Base-by-base conservation (phyloP, 2,888 invertebrate genomes). In the Galeruca laticollis region DNA sequence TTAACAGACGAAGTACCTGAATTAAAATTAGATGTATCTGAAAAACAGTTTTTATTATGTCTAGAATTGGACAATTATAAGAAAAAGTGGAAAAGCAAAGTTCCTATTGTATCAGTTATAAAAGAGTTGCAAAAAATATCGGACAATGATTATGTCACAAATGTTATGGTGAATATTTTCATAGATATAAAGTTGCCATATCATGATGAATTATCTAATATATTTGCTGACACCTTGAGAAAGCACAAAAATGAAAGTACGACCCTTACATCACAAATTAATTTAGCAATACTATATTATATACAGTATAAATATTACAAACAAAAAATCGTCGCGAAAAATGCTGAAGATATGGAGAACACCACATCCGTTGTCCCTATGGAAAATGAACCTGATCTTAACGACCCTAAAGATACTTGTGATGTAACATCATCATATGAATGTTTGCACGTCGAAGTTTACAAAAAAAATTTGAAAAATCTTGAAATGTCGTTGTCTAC, bases 401-500 rank as follows among this genome's bases (percentile, higher is more conserved):
- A 66, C 59, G 78, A 82, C 73, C 77, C 77, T 13, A 80, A 79
- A 40, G 81, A 82, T 59, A 76, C 79, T 73, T 82, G 80, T 63
- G 82, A 83, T 73, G 72, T 82, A 56, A 77, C 81, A 10, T 77
- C 81, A 6, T 76, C 77, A 5, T 82, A 79, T 60, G 75, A 78
- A 37, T 75, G 76, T 69, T 77, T 82, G 35, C 76, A 73, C 43
- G 61, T 83, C 3, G 76, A 79, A 18, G 71, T 73, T 54, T 73
- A 75, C 33, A 56, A 51, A 5, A 35, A 68, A 52, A 70, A 76
- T 26, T 70, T 79, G 65, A 70, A 79, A 49, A 68, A 75, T 71
- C 71, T 82, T 47, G 75, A 76, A 61, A 72, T 72, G 57, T 75
- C 79, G 1, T 62, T 80, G 10, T 56, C 70, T 43, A 31, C 75